Conservation (phyloP, 92 coral and sea anemone genomes). For the Blastomussa wellsi region DNA sequence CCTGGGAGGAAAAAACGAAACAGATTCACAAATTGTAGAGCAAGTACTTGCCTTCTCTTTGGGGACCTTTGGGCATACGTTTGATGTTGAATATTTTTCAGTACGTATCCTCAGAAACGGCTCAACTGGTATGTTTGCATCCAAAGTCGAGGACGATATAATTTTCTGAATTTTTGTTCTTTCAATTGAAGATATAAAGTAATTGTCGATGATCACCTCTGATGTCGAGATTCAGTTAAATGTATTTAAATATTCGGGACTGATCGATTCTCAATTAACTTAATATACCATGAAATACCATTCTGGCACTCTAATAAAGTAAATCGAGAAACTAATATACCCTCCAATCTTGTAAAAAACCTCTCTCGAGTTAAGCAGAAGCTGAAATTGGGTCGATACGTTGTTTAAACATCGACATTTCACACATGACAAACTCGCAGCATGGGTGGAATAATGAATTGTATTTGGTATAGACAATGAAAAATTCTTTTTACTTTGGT, state of each 20-base stretch:
- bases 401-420: not conserved
- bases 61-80: not conserved
- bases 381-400: not conserved
- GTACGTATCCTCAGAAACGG: not conserved
- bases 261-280: not conserved
- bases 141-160: not conserved
- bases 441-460: not conserved
- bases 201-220: not conserved
- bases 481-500: not conserved
- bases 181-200: not conserved
- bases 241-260: not conserved
- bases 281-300: not conserved
- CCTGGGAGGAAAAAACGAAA: not conserved
- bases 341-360: not conserved
- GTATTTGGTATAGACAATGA: not conserved
- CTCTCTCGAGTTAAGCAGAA: not conserved
- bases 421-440: conserved; percentile 7
- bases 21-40: not conserved
- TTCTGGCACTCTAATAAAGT: not conserved
- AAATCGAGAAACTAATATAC: not conserved
- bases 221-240: not conserved
- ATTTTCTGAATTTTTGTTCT: not conserved
- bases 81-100: not conserved
- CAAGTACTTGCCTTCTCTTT: not conserved
- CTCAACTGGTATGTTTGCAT: not conserved